phyloP scores from a whole-genome alignment of 2,113 vertebrate genomes.

The Pterocles burchelli region DNA sequence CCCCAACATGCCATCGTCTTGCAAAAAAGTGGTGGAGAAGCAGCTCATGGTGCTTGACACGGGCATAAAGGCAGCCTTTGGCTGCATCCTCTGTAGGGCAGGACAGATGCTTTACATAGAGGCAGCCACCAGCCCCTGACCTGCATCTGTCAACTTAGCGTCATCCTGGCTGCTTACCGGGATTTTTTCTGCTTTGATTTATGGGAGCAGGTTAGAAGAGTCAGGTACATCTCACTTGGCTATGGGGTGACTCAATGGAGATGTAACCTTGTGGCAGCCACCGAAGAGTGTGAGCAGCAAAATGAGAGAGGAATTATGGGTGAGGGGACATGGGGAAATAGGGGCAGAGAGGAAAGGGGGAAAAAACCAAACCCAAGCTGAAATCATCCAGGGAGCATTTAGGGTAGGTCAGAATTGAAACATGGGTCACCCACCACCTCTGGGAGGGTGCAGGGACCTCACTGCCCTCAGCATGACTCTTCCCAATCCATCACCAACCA shows the following conservation, averaged over 20 bases:
- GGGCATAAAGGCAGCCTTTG: neutral
- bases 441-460: neutral
- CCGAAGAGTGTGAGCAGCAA: neutral
- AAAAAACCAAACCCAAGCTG: neutral
- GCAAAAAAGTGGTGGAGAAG: neutral
- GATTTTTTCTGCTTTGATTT: constrained; percentile 27
- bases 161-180: neutral
- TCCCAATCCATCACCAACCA: neutral
- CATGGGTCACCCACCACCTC: fast-evolving
- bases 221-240: neutral
- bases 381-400: neutral
- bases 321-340: neutral
- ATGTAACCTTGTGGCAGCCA: neutral
- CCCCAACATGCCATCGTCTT: neutral
- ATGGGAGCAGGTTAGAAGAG: constrained; percentile 8
- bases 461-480: neutral
- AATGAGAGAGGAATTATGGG: neutral
- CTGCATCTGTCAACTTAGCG: neutral
- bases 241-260: neutral
- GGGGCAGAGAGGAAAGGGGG: neutral
- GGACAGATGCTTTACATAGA: neutral
- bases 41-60: neutral
- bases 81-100: neutral
- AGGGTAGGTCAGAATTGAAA: neutral
- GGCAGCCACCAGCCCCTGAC: neutral